phyloP scores from a whole-genome alignment of 2,113 vertebrate genomes.

The Eulacestoma nigropectus region DNA sequence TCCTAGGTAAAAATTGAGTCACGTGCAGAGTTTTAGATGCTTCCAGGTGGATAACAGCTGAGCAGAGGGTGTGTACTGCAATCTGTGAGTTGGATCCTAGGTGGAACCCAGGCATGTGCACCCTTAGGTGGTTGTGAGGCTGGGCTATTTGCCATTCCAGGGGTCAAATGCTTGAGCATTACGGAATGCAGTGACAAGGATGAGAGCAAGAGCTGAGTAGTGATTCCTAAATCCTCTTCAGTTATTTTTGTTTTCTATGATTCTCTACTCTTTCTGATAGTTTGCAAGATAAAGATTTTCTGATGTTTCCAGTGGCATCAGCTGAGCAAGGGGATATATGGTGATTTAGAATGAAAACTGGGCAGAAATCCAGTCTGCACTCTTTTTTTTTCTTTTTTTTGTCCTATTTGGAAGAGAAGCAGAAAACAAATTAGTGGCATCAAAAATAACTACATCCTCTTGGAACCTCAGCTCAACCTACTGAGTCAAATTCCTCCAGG shows the following conservation, averaged over 20 bases:
- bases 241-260: background rate
- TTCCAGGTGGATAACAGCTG: background rate
- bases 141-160: background rate
- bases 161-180: background rate
- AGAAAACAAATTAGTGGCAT: background rate
- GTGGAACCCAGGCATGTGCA: background rate
- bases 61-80: background rate
- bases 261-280: background rate
- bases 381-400: background rate
- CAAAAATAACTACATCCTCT: conserved; percentile 44
- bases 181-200: background rate
- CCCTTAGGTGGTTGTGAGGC: background rate
- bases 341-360: conserved; percentile 4
- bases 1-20: background rate
- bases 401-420: conserved; percentile 24
- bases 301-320: background rate
- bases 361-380: background rate
- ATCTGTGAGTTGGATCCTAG: background rate
- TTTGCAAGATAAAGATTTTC: background rate
- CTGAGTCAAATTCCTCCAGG: conserved; percentile 18
- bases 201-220: background rate
- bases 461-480: background rate
- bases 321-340: background rate
- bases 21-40: background rate
- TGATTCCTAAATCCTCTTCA: background rate